Percentiles rank a stretch among this genome's conserved stretches.
phyloP scores from a whole-genome alignment of 2,888 invertebrate species.

The Bedellia somnulentella region DNA sequence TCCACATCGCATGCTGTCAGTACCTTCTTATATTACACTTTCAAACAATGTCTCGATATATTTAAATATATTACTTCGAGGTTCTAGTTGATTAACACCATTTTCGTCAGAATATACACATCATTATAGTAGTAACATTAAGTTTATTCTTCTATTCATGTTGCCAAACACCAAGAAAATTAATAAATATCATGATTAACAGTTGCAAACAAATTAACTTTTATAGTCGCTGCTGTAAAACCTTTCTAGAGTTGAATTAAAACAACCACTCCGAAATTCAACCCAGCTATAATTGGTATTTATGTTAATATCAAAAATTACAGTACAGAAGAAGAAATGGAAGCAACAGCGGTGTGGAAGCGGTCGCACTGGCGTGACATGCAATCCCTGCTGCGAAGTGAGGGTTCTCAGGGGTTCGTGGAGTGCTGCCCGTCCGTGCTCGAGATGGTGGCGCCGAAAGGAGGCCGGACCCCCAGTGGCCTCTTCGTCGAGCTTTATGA shows the following conservation, averaged over 20 bases:
- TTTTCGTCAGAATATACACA: too few species aligned
- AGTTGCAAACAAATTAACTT: too few species aligned
- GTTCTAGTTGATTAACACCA: too few species aligned
- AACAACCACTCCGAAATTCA: too few species aligned
- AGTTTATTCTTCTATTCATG: too few species aligned
- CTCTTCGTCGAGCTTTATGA: slow-evolving; percentile 75
- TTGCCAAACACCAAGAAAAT: too few species aligned
- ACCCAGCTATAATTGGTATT: too few species aligned
- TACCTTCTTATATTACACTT: slow-evolving; percentile 7
- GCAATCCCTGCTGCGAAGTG: slow-evolving; percentile 62
- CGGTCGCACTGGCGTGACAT: slow-evolving; percentile 66
- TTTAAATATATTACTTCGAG: slow-evolving; percentile 2
- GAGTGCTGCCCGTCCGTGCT: slow-evolving; percentile 82
- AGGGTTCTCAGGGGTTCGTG: slow-evolving; percentile 52
- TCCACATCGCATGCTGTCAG: slow-evolving; percentile 42
- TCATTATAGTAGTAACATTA: too few species aligned
- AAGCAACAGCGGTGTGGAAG: slow-evolving; percentile 48
- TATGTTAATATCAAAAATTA: too few species aligned
- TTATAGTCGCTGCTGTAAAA: too few species aligned
- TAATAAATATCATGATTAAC: too few species aligned
- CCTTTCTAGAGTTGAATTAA: too few species aligned
- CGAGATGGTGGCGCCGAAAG: slow-evolving; percentile 76
- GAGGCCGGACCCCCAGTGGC: slow-evolving; percentile 73
- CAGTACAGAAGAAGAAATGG: slow-evolving; percentile 45
- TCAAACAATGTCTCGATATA: slow-evolving; percentile 16